phyloP scores from a whole-genome alignment of 1,140 invertebrate species.

The Eufriesea mexicana region DNA sequence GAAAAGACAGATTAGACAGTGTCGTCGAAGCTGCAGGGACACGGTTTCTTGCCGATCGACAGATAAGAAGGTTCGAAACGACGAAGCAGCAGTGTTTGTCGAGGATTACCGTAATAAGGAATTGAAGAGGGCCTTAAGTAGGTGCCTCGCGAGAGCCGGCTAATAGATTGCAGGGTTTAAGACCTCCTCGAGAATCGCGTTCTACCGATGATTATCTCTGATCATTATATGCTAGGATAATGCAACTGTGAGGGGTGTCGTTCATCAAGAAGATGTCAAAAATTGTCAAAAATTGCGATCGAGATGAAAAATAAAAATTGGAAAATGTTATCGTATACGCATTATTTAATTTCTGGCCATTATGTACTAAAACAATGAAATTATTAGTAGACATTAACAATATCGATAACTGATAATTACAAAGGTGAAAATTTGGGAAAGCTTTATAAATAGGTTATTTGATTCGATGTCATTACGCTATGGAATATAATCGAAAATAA shows the following conservation, averaged over 20 bases:
- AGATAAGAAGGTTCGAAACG: constrained; percentile 9
- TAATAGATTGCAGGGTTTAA: background rate
- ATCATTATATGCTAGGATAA: background rate
- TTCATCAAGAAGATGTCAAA: too few species aligned
- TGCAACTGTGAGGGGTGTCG: background rate
- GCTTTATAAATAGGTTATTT: too few species aligned
- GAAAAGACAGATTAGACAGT: constrained; percentile 9
- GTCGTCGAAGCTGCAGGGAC: background rate
- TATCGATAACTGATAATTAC: too few species aligned
- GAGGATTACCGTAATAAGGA: constrained; percentile 27
- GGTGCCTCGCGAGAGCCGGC: background rate
- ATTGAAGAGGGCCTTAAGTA: background rate
- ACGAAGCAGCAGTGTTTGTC: background rate
- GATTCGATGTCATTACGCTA: too few species aligned
- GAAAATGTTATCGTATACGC: too few species aligned
- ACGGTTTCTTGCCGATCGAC: constrained; percentile 22
- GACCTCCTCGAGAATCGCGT: background rate
- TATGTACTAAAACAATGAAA: too few species aligned
- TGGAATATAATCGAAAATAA: too few species aligned
- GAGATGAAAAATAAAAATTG: too few species aligned
- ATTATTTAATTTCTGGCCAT: too few species aligned
- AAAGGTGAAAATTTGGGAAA: too few species aligned
- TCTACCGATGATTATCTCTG: background rate
- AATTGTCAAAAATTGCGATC: too few species aligned
- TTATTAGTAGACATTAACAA: too few species aligned